Conservation (phyloP, 1,140 invertebrate species). For the Thereuonema tuberculata region DNA sequence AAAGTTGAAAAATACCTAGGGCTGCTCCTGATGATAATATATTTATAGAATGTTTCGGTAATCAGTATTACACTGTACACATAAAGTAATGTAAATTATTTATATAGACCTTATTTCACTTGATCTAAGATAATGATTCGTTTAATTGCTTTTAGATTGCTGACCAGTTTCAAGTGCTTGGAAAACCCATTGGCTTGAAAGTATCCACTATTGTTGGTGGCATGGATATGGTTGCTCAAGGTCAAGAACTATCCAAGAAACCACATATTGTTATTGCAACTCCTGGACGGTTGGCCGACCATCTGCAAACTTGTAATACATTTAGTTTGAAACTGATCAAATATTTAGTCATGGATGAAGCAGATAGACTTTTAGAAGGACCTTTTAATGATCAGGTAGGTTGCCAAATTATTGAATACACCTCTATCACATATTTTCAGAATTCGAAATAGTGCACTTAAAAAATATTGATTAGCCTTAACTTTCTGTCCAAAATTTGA, state of each 20-base stretch:
- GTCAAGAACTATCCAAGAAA: constrained; percentile 62
- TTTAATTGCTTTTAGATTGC: too few species aligned
- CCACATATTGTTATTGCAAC: constrained; percentile 93
- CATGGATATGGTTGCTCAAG: constrained; percentile 83
- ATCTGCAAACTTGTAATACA: constrained; percentile 67
- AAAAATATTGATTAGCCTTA: too few species aligned
- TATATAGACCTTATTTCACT: too few species aligned
- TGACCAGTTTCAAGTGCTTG: constrained; percentile 81
- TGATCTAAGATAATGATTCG: too few species aligned
- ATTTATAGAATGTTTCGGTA: too few species aligned
- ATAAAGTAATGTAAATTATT: too few species aligned
- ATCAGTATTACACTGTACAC: too few species aligned
- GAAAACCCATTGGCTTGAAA: constrained; percentile 67
- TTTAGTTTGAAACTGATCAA: constrained; percentile 65
- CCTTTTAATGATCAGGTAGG: constrained; percentile 54
- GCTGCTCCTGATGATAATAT: too few species aligned
- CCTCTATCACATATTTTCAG: too few species aligned
- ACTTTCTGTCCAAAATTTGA: too few species aligned
- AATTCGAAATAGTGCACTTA: too few species aligned
- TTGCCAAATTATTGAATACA: background rate
- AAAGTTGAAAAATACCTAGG: too few species aligned
- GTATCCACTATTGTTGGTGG: constrained; percentile 78
- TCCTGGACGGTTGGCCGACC: constrained; percentile 73
- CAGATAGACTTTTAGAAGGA: constrained; percentile 70
- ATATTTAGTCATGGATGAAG: constrained; percentile 85